Evolutionary conservation across 2,113 vertebrate genomes (phyloP).

Genomic region (Xenopus borealis): DNA sequence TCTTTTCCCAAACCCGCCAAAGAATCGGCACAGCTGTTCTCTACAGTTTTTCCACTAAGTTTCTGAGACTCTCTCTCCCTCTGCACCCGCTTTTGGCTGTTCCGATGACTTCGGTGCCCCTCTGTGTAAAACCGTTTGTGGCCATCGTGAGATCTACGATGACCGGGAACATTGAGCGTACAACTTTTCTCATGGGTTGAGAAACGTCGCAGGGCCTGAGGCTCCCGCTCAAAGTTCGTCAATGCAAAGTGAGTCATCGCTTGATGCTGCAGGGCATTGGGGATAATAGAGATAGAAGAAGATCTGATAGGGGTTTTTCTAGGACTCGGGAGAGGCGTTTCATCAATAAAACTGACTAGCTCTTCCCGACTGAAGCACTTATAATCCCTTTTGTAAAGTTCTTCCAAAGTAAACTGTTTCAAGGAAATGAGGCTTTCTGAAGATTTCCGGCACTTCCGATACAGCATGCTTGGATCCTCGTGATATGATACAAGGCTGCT

Average conservation of each 20-base stretch:
- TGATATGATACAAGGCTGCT: constrained; percentile 71
- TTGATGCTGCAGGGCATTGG: constrained; percentile 63
- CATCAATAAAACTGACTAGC: constrained; percentile 76
- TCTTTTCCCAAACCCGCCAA: constrained; percentile 54
- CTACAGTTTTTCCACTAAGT: neutral
- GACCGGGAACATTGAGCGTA: constrained; percentile 38
- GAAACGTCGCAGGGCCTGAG: constrained; percentile 68
- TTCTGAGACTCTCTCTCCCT: constrained; percentile 33
- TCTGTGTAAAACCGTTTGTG: constrained; percentile 48
- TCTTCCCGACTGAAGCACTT: constrained; percentile 79
- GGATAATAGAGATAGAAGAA: constrained; percentile 70
- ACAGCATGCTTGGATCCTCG: constrained; percentile 69
- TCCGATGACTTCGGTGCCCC: neutral
- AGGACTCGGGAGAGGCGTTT: constrained; percentile 72
- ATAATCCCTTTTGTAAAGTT: constrained; percentile 60
- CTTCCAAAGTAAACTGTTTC: constrained; percentile 63
- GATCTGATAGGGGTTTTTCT: constrained; percentile 66
- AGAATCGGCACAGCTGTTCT: constrained; percentile 38
- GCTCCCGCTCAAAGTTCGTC: constrained; percentile 80
- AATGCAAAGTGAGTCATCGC: constrained; percentile 69
- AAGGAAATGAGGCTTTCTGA: constrained; percentile 75
- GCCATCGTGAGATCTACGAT: constrained; percentile 34
- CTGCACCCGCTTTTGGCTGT: constrained; percentile 32
- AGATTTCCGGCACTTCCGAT: constrained; percentile 74
- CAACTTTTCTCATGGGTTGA: constrained; percentile 59